Base-by-base conservation (phyloP, 2,888 invertebrate species). In the Brenthis ino region DNA sequence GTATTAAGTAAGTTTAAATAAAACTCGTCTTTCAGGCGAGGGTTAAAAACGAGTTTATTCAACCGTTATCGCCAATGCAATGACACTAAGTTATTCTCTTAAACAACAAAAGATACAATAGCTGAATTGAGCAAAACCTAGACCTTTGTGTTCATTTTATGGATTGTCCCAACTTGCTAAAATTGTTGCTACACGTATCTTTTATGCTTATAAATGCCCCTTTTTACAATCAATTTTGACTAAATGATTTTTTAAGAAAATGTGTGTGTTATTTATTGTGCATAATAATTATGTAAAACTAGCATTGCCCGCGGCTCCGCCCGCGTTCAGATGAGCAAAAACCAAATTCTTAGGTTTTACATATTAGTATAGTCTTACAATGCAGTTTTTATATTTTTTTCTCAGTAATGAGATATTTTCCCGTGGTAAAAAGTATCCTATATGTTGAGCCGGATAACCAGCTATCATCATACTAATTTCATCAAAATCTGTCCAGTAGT, bases 41-140 rank as follows among this genome's bases (percentile, higher is more conserved):
- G 37, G 63, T 37, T 53, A 53, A 53, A 53, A 37, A 37, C 61
- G 20, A 51, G 51, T 1, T 53, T 53, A 51, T 69, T 68, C 57
- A 71, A 61, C 55, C 28, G 65, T 71, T 73, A 75, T 75, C 73
- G 60, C 60, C 72, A 69, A 71, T 73, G 75, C 75, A 75, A 68
- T 73, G 76, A 75, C 78, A 77, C 75, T 77, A 77, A 76, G 76
- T 78, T 77, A 79, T 76, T 79, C 77, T 76, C 72, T 78, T 76
- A 74, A 75, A 74, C 75, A 72, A 69, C 78, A 79, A 79, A 76
- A 70, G 72, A 67, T 67, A 80, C 79, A 79, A 80, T 77, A 72
- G 75, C 75, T 74, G 72, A 72, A 75, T 70, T 74, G 77, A 77
- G 76, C 78, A 77, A 77, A 77, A 77, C 77, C 73, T 69, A 68